These are phyloP conservation scores for Onychorhynchus coronatus DNA, from an alignment of 2,113 vertebrate species.

Conservation along the genomic window DNA sequence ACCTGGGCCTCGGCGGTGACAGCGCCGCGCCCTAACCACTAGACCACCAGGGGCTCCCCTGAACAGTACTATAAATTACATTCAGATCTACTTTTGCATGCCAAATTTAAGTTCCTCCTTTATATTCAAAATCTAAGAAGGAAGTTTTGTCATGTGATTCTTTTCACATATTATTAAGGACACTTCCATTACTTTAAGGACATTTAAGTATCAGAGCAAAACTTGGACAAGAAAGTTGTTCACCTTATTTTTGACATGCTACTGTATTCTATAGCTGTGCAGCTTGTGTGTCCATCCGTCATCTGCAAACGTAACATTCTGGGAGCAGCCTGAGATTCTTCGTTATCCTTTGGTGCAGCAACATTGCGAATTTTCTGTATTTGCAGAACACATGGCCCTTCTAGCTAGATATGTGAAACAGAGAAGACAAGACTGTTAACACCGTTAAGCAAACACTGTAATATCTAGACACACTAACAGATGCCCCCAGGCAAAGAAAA, in stretches of 20 bases:
- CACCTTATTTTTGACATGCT: slow-evolving; percentile 95
- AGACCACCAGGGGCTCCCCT: too few relatives aligned
- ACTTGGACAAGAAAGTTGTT: neutral
- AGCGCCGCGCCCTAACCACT: too few relatives aligned
- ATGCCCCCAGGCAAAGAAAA: neutral
- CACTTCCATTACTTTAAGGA: neutral
- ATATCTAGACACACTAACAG: neutral
- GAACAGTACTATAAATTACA: neutral
- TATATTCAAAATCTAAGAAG: neutral
- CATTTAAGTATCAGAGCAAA: neutral
- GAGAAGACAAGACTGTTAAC: neutral
- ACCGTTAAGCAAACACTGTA: neutral
- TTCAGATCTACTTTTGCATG: neutral
- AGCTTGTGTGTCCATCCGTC: slow-evolving; percentile 93
- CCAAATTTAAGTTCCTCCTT: neutral
- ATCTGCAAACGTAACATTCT: slow-evolving; percentile 95
- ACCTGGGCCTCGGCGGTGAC: too few relatives aligned
- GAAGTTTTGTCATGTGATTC: neutral
- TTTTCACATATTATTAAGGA: neutral
- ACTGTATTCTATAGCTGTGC: slow-evolving; percentile 88
- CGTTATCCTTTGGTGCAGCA: slow-evolving; percentile 90
- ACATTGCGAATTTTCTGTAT: slow-evolving; percentile 95
- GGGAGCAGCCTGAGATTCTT: slow-evolving; percentile 92
- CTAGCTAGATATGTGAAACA: slow-evolving; percentile 78
- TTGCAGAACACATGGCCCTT: slow-evolving; percentile 94